Evolutionary conservation across 1,140 invertebrate genomes (phyloP).

Genomic region (Piezodorus guildinii): DNA sequence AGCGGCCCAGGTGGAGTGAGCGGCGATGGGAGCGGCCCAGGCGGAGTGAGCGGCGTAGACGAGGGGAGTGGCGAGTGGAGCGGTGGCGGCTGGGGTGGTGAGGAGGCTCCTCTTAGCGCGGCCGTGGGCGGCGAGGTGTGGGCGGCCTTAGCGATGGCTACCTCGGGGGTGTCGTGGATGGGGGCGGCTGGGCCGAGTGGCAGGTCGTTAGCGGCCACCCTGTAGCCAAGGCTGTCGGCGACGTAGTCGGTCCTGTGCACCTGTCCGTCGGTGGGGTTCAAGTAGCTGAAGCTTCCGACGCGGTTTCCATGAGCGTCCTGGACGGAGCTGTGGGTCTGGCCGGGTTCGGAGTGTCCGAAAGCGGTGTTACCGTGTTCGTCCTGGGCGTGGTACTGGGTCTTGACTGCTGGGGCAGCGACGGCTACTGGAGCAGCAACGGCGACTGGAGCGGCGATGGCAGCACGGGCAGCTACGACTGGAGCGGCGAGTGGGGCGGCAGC

Average conservation of each 20-base stretch:
- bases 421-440: slow-evolving; percentile 16
- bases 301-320: slow-evolving; percentile 42
- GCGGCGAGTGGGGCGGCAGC: slow-evolving; percentile 21
- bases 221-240: slow-evolving; percentile 40
- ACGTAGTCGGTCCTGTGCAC: slow-evolving; percentile 41
- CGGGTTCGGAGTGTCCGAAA: slow-evolving; percentile 43
- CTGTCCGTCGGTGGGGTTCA: slow-evolving; percentile 38
- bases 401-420: slow-evolving; percentile 28
- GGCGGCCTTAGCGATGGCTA: slow-evolving; percentile 30
- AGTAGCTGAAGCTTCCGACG: slow-evolving; percentile 43
- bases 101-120: slow-evolving; percentile 1
- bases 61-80: neutral
- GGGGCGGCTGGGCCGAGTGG: slow-evolving; percentile 29
- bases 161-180: slow-evolving; percentile 27
- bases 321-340: slow-evolving; percentile 41
- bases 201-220: slow-evolving; percentile 40
- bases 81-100: neutral
- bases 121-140: slow-evolving; percentile 24
- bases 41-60: slow-evolving; percentile 29
- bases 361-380: slow-evolving; percentile 43
- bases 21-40: slow-evolving; percentile 33
- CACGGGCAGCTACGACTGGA: slow-evolving; percentile 32
- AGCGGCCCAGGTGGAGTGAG: neutral
- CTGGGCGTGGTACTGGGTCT: slow-evolving; percentile 43
- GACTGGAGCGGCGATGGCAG: slow-evolving; percentile 28